Evolutionary conservation across 2,888 invertebrate genomes (phyloP), one percentile per base, ranked within the genome.

Genomic region (Callyntrura guangdongensis): DNA sequence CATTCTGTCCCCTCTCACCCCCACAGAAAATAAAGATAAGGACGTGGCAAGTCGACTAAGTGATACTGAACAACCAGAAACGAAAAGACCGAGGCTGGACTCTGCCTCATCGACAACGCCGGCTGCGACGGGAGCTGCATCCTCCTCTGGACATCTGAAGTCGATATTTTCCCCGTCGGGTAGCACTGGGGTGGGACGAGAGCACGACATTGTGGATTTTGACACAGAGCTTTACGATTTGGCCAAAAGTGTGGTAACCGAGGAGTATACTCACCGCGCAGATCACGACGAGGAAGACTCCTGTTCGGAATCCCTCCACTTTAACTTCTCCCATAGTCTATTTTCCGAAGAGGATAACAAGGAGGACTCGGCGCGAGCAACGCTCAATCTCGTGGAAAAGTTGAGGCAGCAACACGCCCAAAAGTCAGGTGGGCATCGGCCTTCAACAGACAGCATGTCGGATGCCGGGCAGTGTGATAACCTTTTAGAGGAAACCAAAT

Each of bases 321-420:
- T 97, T 94, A 96, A 96, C 6, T 96, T 97, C 89, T 96, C 96
- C 92, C 96, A 96, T 69, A 96, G 97, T 92, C 96, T 96, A 94
- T 95, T 97, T 92, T 97, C 97, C 94, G 97, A 97, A 94, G 97
- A 97, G 94, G 97, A 97, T 94, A 96, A 97, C 1, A 97, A 97
- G 94, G 98, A 98, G 95, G 97, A 97, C 94, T 97, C 97, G 94
- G 97, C 97, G 0, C 96, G 97, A 92, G 98, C 98, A 94, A 98
- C 98, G 0, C 95, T 97, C 91, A 97, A 98, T 95, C 95, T 98
- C 45, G 97, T 98, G 4, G 97, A 98, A 94, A 97, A 98, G 94
- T 95, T 98, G 20, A 96, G 98, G 79, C 96, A 97, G 96, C 97
- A 97, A 94, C 95, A 96, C 96, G 96, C 96, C 49, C 97, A 97